Base-by-base conservation (phyloP, 2,888 invertebrate species). In the Pandemis cinnamomeana region DNA sequence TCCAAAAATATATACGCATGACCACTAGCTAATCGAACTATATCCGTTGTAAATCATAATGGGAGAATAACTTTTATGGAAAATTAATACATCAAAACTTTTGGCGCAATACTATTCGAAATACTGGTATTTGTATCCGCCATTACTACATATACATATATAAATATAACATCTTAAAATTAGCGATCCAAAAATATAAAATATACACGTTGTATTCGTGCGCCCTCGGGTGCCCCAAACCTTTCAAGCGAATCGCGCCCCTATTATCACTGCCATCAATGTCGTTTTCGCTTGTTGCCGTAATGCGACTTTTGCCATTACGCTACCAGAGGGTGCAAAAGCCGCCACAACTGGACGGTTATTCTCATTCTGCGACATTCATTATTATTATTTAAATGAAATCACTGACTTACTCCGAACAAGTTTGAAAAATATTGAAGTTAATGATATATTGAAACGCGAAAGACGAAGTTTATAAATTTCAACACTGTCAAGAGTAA, bases 111-210 rank as follows among this genome's bases (percentile, higher is more conserved):
- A 93, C 93, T 89, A 86, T 80, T 90, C 90, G 93, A 92, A 93
- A 93, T 93, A 93, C 92, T 93, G 92, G 86, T 86, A 85, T 68
- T 87, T 85, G 93, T 92, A 93, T 88, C 85, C 93, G 93, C 94
- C 93, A 86, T 87, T 85, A 90, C 93, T 93, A 93, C 93, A 91
- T 93, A 92, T 93, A 93, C 89, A 94, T 93, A 93, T 93, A 92
- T 93, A 94, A 94, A 94, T 94, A 93, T 93, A 94, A 93, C 92
- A 91, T 94, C 94, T 93, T 94, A 94, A 94, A 93, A 93, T 93
- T 93, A 94, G 94, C 93, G 89, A 93, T 94, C 94, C 94, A 94
- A 94, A 94, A 94, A 94, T 94, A 94, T 92, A 92, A 94, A 94
- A 93, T 94, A 93, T 94, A 92, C 93, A 91, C 90, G 90, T 90